These are phyloP conservation scores for Ceyx margarethae DNA, from an alignment of 2,113 vertebrate genomes.

Conservation along the genomic window DNA sequence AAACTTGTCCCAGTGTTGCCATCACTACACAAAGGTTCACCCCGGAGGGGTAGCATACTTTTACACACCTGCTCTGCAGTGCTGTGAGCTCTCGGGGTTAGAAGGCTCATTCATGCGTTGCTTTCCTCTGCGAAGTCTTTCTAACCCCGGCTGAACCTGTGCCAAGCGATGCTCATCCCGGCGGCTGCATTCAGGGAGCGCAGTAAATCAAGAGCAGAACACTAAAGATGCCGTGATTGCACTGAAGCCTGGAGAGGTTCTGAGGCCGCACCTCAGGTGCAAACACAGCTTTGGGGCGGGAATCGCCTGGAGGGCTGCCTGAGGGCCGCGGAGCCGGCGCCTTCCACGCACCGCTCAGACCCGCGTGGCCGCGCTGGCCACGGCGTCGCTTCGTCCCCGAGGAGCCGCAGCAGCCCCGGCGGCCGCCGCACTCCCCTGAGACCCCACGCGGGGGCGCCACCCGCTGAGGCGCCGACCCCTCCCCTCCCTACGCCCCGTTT, in stretches of 20 bases:
- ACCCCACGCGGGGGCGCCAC: not conserved
- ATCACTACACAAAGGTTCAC: not conserved
- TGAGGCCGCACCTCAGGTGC: rapidly evolving
- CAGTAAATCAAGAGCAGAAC: rapidly evolving
- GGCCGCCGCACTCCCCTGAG: not conserved
- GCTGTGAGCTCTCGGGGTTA: not conserved
- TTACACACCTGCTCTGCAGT: not conserved
- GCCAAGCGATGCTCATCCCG: rapidly evolving
- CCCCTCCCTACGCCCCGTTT: not conserved
- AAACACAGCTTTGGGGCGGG: not conserved
- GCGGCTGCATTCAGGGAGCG: rapidly evolving
- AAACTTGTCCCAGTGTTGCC: not conserved
- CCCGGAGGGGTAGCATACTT: not conserved
- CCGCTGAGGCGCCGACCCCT: too few relatives aligned
- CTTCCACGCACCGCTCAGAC: rapidly evolving
- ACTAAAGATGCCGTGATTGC: not conserved
- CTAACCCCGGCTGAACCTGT: rapidly evolving
- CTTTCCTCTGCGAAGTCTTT: too few relatives aligned
- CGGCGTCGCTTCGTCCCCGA: not conserved
- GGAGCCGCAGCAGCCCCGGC: rapidly evolving
- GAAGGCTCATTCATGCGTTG: too few relatives aligned
- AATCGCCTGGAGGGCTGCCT: not conserved
- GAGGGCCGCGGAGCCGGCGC: too few relatives aligned
- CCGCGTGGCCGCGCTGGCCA: not conserved
- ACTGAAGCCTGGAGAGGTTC: rapidly evolving